phyloP scores from a whole-genome alignment of 1,140 invertebrate species.

The Monomorium pharaonis region DNA sequence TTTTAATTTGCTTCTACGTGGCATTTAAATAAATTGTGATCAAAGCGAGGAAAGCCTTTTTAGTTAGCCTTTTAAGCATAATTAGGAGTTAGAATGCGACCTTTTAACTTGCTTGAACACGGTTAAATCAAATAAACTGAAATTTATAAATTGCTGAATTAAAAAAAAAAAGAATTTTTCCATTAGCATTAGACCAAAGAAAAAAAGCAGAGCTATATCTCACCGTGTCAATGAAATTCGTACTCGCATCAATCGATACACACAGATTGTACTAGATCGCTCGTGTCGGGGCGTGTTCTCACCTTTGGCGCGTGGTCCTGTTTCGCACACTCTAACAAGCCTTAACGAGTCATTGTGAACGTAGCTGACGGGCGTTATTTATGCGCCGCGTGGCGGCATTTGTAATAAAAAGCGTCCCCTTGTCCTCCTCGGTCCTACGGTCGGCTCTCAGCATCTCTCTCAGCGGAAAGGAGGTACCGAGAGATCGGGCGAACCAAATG shows the following conservation, averaged over 20 bases:
- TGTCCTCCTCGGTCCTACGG: too few relatives aligned
- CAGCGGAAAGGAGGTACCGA: conserved; percentile 2
- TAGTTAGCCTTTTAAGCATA: neutral
- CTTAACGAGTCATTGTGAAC: conserved; percentile 74
- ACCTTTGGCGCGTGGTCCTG: conserved; percentile 8
- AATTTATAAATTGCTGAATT: neutral
- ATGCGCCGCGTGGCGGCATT: conserved; percentile 65
- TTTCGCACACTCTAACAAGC: conserved; percentile 56
- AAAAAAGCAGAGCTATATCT: neutral
- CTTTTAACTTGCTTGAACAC: neutral
- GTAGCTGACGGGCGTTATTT: conserved; percentile 67
- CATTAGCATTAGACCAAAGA: neutral
- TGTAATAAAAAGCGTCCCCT: conserved; percentile 68
- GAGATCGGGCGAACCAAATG: conserved; percentile 66
- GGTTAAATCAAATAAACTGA: neutral
- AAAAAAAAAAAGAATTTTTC: neutral
- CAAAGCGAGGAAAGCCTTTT: conserved; percentile 1
- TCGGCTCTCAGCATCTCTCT: neutral
- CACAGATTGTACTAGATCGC: conserved; percentile 12
- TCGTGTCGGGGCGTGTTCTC: neutral
- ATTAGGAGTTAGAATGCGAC: neutral
- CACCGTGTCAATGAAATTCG: neutral
- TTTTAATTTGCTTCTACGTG: conserved; percentile 36
- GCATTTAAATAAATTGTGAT: conserved; percentile 20
- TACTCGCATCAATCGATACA: conserved; percentile 4